phyloP scores from a whole-genome alignment of 2,888 invertebrate species.

The Helobdella robusta region DNA sequence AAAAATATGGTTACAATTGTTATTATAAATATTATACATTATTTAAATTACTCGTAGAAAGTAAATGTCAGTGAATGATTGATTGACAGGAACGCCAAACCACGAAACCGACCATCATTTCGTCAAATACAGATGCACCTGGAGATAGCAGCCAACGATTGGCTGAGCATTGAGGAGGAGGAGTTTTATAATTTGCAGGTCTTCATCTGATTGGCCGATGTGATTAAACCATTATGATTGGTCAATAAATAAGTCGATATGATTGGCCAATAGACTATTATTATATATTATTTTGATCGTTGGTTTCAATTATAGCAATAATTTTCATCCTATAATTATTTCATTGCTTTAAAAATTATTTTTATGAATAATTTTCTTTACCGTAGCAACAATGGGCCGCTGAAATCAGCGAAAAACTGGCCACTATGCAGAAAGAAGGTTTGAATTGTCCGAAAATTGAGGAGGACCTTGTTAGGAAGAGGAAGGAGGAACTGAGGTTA shows the following conservation, averaged over 20 bases:
- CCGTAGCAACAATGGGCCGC: slow-evolving; percentile 65
- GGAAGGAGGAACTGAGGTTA: slow-evolving; percentile 69
- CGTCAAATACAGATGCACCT: slow-evolving; percentile 81
- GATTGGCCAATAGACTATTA: background rate
- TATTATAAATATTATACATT: too few relatives aligned
- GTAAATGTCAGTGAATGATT: too few relatives aligned
- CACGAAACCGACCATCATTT: slow-evolving; percentile 78
- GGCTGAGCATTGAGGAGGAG: slow-evolving; percentile 58
- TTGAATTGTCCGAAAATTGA: slow-evolving; percentile 62
- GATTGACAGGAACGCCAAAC: slow-evolving; percentile 60
- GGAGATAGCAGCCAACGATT: slow-evolving; percentile 76
- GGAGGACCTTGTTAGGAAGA: slow-evolving; percentile 62
- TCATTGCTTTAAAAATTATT: background rate
- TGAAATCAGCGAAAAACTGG: slow-evolving; percentile 68
- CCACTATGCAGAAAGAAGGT: slow-evolving; percentile 60
- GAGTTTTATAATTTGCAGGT: slow-evolving; percentile 73
- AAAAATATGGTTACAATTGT: too few relatives aligned
- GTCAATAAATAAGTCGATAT: too few relatives aligned
- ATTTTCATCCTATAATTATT: background rate
- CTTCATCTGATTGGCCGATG: slow-evolving; percentile 28
- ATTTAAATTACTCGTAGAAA: too few relatives aligned
- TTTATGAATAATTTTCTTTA: slow-evolving; percentile 14
- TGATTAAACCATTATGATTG: too few relatives aligned
- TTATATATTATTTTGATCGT: background rate
- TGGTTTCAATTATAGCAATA: background rate